Evolutionary conservation across 2,113 vertebrate species (phyloP), one percentile per base, ranked within the genome.

Genomic region (Cyanoderma ruficeps): DNA sequence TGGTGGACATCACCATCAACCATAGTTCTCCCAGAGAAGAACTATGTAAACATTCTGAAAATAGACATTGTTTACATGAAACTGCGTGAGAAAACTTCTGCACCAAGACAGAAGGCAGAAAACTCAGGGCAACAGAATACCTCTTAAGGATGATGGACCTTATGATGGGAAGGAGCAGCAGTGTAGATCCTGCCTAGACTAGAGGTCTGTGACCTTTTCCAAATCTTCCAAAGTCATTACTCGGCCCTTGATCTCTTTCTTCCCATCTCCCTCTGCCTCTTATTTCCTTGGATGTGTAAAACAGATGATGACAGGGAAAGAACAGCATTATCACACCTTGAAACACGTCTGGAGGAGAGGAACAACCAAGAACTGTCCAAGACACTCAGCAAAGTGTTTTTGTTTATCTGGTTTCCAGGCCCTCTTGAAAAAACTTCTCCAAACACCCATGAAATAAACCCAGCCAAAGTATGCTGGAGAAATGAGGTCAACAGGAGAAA

Each of bases 401-500:
- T 77, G 23, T 67, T 69, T 59, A 37, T 64, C n/a, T 41, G 20
- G 6, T 78, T 87, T n/a, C 44, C 50, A 65, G 53, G 44, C 31
- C 24, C 52, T 91, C 56, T 52, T 49, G 69, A 67, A 46, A 47
- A n/a, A 28, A 53, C n/a, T 2, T 31, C 8, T 41, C 64, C 31
- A 0, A 49, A 68, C 69, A 4, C 9, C 50, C 24, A 44, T 5
- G 4, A 94, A 83, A 93, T 31, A 74, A 78, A 53, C 15, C 50
- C 77, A 96, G 81, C 69, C 77, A 65, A 91, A 84, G 46, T 53
- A 13, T 94, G 87, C 83, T 71, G 39, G 74, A 95, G 94, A 96
- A 97, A 97, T 60, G 91, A 97, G 96, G 95, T 96, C 96, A 96
- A 75, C 91, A 65, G 93, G 93, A 95, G 94, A 95, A 94, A 89